phyloP scores from a whole-genome alignment of 2,797 vertebrate species.

The Pachyuromys duprasi region DNA sequence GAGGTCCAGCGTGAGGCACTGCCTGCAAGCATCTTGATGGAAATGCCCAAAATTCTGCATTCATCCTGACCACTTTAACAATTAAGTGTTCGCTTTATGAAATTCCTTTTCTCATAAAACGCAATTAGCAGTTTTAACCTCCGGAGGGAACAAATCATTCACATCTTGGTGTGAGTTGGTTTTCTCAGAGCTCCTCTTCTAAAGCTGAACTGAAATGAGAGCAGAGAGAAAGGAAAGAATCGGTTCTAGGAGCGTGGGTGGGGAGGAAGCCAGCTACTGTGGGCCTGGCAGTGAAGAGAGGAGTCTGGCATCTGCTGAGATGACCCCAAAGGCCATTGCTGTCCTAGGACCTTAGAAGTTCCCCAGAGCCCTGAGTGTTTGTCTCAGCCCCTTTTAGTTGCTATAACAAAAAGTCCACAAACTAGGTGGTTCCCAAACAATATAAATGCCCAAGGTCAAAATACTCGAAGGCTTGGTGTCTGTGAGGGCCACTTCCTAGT shows the following conservation, averaged over 20 bases:
- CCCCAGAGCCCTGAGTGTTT: background rate
- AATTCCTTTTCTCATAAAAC: constrained; percentile 71
- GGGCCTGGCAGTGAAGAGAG: too few relatives aligned
- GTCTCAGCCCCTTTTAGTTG: background rate
- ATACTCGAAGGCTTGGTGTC: background rate
- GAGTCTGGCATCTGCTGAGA: background rate
- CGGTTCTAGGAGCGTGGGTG: background rate
- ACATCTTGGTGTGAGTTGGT: constrained; percentile 26
- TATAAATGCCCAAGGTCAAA: background rate
- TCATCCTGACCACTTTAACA: constrained; percentile 71
- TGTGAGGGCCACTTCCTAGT: background rate
- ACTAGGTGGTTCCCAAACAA: background rate
- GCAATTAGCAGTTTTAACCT: constrained; percentile 68
- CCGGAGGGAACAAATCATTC: constrained; percentile 60
- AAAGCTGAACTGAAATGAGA: constrained; percentile 29
- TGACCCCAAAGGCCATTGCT: background rate
- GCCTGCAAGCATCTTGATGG: constrained; percentile 38
- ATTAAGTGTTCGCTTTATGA: constrained; percentile 65
- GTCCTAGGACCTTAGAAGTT: background rate
- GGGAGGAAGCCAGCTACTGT: background rate
- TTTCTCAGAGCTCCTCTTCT: constrained; percentile 45
- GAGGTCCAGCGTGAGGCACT: background rate
- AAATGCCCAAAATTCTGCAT: constrained; percentile 37
- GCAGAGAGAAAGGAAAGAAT: background rate
- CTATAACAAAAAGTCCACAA: background rate